Percentiles rank a stretch among this genome's conserved stretches.
These are phyloP conservation scores for Heteropelma amictum DNA, from an alignment of 2,888 invertebrate species.

Conservation along the genomic window DNA sequence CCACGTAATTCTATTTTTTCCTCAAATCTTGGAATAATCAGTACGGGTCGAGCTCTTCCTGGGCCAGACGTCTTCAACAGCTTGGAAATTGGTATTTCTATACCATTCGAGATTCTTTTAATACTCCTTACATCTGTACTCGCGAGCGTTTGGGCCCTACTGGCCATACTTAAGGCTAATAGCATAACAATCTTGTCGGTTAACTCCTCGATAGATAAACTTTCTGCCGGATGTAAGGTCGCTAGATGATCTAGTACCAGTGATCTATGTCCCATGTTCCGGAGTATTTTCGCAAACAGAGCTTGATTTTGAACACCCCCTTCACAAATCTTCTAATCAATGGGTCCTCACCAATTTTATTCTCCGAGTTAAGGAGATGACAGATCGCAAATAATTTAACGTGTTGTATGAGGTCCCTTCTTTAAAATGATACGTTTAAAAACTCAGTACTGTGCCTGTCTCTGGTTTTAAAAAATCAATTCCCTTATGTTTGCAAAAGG, in stretches of 20 bases:
- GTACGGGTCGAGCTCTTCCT: too few relatives aligned
- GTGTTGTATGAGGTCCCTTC: slow-evolving; percentile 2
- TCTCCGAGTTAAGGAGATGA: slow-evolving; percentile 24
- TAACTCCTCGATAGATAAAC: neutral
- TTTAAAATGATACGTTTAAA: neutral
- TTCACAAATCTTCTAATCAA: slow-evolving; percentile 31
- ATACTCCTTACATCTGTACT: slow-evolving; percentile 3
- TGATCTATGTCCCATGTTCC: slow-evolving; percentile 33
- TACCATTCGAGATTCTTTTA: neutral
- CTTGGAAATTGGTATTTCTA: too few relatives aligned
- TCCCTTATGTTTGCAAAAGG: neutral
- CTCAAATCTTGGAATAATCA: neutral
- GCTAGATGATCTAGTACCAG: neutral
- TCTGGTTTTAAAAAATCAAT: neutral
- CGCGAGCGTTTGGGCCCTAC: slow-evolving; percentile 6
- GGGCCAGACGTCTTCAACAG: too few relatives aligned
- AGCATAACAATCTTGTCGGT: neutral
- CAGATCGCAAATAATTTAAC: slow-evolving; percentile 2
- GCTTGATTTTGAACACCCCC: slow-evolving; percentile 19
- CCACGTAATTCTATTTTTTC: neutral
- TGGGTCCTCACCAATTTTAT: slow-evolving; percentile 14
- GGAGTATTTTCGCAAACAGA: slow-evolving; percentile 30
- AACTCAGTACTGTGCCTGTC: neutral
- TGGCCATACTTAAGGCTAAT: slow-evolving; percentile 12
- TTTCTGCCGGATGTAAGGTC: neutral